Base-by-base conservation (phyloP, 2,888 invertebrate genomes). In the Syrista parreyssii region DNA sequence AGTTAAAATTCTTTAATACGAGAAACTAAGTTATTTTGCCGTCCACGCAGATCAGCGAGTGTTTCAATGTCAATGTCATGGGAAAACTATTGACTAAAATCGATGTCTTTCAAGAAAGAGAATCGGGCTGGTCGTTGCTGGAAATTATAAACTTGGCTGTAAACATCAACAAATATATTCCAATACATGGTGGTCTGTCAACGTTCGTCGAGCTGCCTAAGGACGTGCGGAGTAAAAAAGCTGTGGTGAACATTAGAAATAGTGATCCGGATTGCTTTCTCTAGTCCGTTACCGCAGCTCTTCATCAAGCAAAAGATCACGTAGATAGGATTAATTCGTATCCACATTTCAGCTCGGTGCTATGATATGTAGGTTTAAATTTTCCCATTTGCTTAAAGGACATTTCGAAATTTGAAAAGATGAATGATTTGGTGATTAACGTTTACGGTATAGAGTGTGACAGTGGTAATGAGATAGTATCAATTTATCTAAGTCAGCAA, bases 231-330 rank as follows among this genome's bases (percentile, higher is more conserved):
- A 76, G 76, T 30, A 84, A 82, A 73, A 82, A 82, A 75, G 82
- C 83, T 3, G 79, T 83, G 2, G 73, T 85, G 1, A 86, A 85
- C 73, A 80, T 86, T 12, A 79, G 81, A 77, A 86, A 84, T 76
- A 78, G 79, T 11, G 83, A 84, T 73, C 4, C 79, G 12, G n/a
- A n/a, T n/a, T n/a, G n/a, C n/a, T n/a, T n/a, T n/a, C n/a, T n/a
- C n/a, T n/a, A n/a, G n/a, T n/a, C 80, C 40, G 76, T 84, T 9
- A 74, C 81, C n/a, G 81, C 84, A 68, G 83, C 83, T 12, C 76
- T 84, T 31, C 71, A 81, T 76, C 80, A 81, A 31, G 79, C 74
- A 30, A 55, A 71, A n/a, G 34, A 36, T n/a, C 73, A 83, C 79
- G 35, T 68, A 3, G 33, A 68, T 69, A 15, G 32, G 12, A 78